Conservation (phyloP, 2,113 vertebrate genomes). For the Isurus oxyrinchus region DNA sequence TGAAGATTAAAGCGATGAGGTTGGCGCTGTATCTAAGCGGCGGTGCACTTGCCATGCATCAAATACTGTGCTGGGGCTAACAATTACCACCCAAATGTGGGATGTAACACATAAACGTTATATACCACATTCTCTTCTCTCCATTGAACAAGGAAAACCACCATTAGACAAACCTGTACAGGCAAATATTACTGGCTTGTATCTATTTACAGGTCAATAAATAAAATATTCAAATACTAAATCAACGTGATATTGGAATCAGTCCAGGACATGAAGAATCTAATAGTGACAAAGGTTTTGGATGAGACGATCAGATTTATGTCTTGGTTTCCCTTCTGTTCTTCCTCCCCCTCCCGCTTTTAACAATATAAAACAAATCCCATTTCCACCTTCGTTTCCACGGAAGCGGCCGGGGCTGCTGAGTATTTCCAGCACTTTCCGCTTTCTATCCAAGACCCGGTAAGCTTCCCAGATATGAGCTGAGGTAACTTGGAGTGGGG, state of each 20-base stretch:
- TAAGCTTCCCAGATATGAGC: background rate
- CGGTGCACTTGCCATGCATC: background rate
- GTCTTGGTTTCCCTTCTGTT: background rate
- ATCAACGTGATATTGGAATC: background rate
- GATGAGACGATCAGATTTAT: background rate
- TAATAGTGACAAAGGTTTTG: background rate
- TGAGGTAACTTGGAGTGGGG: background rate
- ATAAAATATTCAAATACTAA: background rate
- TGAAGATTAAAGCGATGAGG: background rate
- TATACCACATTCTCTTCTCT: background rate
- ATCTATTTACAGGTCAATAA: background rate
- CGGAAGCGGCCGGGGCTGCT: too few species aligned
- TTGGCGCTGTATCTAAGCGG: background rate
- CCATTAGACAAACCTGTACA: background rate
- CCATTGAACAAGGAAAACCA: background rate
- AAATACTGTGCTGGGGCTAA: background rate
- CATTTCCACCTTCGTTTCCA: too few species aligned
- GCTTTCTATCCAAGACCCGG: too few species aligned
- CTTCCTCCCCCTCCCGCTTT: too few species aligned
- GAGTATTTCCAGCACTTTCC: too few species aligned
- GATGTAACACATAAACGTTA: background rate
- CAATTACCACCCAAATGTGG: background rate
- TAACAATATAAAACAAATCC: too few species aligned
- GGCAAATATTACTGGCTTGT: background rate
- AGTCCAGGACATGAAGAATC: background rate